Evolutionary conservation across 2,888 invertebrate species (phyloP).

Genomic region (Xylota sylvarum): DNA sequence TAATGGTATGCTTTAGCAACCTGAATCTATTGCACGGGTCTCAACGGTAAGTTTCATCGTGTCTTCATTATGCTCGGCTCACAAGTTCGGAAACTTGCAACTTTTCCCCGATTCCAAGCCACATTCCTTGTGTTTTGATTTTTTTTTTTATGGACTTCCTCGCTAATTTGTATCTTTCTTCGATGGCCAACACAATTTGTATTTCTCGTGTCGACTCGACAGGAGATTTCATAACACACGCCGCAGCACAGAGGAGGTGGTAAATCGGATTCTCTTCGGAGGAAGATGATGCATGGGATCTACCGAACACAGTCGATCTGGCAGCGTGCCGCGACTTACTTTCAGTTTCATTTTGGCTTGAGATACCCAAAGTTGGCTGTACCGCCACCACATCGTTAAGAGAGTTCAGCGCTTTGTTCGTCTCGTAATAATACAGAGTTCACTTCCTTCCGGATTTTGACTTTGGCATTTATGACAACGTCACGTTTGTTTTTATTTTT

Average conservation of each 20-base stretch:
- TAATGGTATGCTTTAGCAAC: constrained; percentile 16
- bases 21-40: neutral
- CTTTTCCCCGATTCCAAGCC: neutral
- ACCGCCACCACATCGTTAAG: constrained; percentile 16
- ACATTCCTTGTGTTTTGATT: constrained; percentile 21
- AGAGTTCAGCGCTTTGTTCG: constrained; percentile 39
- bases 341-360: constrained; percentile 49
- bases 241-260: neutral
- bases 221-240: constrained; percentile 29
- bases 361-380: constrained; percentile 8
- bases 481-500: constrained; percentile 54
- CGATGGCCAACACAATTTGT: constrained; percentile 12
- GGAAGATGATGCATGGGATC: constrained; percentile 43
- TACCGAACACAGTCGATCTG: neutral
- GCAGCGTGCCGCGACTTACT: constrained; percentile 62
- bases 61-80: constrained; percentile 24
- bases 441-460: constrained; percentile 71
- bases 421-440: constrained; percentile 42
- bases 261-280: constrained; percentile 9
- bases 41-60: neutral
- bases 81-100: constrained; percentile 62
- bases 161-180: constrained; percentile 45
- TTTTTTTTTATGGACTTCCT: constrained; percentile 47
- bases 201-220: neutral
- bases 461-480: constrained; percentile 64